Conservation (phyloP, 2,113 vertebrate genomes). For the Propithecus coquereli region DNA sequence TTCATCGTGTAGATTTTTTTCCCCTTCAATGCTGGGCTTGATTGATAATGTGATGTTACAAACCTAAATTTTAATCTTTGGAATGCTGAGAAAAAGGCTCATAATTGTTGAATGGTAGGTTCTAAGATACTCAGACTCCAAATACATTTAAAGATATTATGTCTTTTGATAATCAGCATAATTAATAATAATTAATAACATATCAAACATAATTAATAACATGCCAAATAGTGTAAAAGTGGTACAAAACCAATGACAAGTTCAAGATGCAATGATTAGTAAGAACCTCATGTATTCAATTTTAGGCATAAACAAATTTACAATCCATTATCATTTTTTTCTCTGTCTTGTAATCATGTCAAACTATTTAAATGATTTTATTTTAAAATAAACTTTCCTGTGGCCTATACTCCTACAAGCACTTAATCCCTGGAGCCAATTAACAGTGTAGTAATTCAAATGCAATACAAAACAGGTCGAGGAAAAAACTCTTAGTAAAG, state of each 20-base stretch:
- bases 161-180: neutral
- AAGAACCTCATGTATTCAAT: neutral
- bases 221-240: neutral
- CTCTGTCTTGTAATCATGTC: neutral
- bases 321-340: neutral
- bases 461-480: neutral
- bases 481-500: neutral
- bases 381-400: constrained; percentile 3
- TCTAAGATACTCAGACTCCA: neutral
- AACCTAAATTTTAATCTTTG: neutral
- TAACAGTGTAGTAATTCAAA: neutral
- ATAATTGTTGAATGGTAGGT: neutral
- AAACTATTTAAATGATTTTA: neutral
- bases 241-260: neutral
- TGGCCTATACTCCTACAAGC: neutral
- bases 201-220: neutral
- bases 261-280: neutral
- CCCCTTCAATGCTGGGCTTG: neutral
- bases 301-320: constrained; percentile 4
- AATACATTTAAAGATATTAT: neutral
- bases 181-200: neutral
- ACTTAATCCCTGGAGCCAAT: neutral
- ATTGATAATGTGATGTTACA: neutral
- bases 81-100: neutral
- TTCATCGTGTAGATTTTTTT: neutral